phyloP scores from a whole-genome alignment of 64 coral and sea anemone genomes.

The Porites lutea region DNA sequence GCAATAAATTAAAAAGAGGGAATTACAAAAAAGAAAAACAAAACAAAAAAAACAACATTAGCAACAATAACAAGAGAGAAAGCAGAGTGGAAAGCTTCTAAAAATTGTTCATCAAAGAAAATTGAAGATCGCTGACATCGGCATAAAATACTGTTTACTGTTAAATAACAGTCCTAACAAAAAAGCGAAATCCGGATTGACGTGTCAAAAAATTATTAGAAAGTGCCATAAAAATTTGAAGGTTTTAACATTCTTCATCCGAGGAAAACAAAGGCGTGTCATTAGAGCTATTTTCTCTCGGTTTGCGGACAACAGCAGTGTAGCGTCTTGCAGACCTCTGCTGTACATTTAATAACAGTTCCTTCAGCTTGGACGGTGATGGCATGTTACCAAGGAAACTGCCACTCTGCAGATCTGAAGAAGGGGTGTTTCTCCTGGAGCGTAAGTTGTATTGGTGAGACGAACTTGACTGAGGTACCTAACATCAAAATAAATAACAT shows the following conservation, averaged over 20 bases:
- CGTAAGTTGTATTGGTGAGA: constrained; percentile 83
- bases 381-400: constrained; percentile 78
- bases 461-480: constrained; percentile 44
- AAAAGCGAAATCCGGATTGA: too few species aligned
- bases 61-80: too few species aligned
- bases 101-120: too few species aligned
- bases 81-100: too few species aligned
- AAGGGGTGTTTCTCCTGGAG: constrained; percentile 51
- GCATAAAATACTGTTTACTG: too few species aligned
- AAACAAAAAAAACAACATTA: too few species aligned
- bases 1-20: too few species aligned
- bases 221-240: neutral
- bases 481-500: neutral
- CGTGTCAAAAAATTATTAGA: neutral
- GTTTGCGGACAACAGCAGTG: constrained; percentile 60
- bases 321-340: constrained; percentile 55
- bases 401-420: constrained; percentile 28
- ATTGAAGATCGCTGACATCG: too few species aligned
- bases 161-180: too few species aligned
- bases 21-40: too few species aligned
- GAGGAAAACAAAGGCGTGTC: constrained; percentile 75
- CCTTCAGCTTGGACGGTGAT: constrained; percentile 72
- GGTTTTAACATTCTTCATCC: constrained; percentile 80
- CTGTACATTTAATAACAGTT: constrained; percentile 71
- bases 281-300: constrained; percentile 27